These are phyloP conservation scores for Kobus ellipsiprymnus DNA, from an alignment of 2,113 vertebrate species.

Conservation along the genomic window DNA sequence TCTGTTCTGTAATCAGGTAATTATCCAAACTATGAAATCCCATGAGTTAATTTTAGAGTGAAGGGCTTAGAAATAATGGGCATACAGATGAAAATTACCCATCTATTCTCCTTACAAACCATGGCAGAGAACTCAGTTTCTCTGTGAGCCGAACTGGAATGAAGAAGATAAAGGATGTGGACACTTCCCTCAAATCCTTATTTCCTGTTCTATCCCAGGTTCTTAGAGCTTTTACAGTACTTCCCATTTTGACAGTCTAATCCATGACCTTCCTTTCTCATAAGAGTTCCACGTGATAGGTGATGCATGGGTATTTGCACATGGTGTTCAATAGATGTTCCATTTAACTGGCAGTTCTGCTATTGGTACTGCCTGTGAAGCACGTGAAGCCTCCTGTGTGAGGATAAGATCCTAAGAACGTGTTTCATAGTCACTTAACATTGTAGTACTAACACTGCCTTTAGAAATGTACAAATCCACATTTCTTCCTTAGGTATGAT, in stretches of 20 bases:
- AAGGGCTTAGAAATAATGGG: neutral
- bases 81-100: neutral
- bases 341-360: neutral
- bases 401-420: neutral
- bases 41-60: neutral
- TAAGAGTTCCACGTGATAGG: neutral
- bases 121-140: neutral
- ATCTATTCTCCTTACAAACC: neutral
- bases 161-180: neutral
- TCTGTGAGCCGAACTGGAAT: neutral
- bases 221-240: neutral
- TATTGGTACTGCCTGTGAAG: neutral
- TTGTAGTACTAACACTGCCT: neutral
- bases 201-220: neutral
- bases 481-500: neutral
- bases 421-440: neutral
- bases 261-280: neutral
- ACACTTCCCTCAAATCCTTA: neutral
- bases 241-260: too few relatives aligned
- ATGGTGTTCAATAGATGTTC: neutral
- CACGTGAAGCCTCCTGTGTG: neutral
- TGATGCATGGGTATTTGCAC: fast-evolving
- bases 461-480: neutral
- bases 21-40: neutral
- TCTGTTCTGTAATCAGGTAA: neutral